These are phyloP conservation scores for Drosophila dives DNA, from an alignment of 2,888 invertebrate genomes.

Conservation along the genomic window DNA sequence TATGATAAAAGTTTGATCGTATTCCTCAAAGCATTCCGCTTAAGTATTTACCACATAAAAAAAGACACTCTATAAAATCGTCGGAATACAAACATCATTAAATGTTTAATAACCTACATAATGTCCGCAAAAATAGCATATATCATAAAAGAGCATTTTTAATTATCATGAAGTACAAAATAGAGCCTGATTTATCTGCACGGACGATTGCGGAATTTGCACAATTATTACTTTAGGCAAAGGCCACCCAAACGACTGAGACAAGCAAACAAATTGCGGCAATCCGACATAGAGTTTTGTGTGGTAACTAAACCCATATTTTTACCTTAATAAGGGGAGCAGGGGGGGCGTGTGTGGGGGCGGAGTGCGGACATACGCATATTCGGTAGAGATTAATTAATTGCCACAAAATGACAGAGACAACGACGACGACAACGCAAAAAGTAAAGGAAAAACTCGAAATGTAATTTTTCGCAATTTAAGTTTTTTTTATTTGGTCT, in stretches of 20 bases:
- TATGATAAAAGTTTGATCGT: not conserved
- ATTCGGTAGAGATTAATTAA: conserved; percentile 75
- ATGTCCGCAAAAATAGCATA: conserved; percentile 5
- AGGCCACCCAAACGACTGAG: conserved; percentile 32
- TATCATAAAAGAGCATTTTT: conserved; percentile 4
- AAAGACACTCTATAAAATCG: not conserved
- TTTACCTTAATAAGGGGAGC: conserved; percentile 20
- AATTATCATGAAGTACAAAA: conserved; percentile 13
- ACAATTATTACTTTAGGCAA: conserved; percentile 37
- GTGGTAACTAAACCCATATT: conserved; percentile 67
- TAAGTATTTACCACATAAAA: not conserved
- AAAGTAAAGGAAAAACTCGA: conserved; percentile 53
- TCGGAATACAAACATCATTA: not conserved
- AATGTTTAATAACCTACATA: not conserved
- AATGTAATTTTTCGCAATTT: conserved; percentile 68
- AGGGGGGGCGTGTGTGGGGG: conserved; percentile 18
- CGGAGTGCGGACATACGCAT: conserved; percentile 57
- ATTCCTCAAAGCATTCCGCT: not conserved
- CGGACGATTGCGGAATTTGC: conserved; percentile 38
- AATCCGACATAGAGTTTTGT: conserved; percentile 24
- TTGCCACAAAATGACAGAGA: conserved; percentile 71
- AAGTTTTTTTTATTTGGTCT: conserved; percentile 18
- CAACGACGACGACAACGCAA: conserved; percentile 39
- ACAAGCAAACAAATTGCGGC: conserved; percentile 58
- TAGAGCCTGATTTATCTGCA: conserved; percentile 30